phyloP scores from a whole-genome alignment of 2,113 vertebrate species.

The Octodon degus region DNA sequence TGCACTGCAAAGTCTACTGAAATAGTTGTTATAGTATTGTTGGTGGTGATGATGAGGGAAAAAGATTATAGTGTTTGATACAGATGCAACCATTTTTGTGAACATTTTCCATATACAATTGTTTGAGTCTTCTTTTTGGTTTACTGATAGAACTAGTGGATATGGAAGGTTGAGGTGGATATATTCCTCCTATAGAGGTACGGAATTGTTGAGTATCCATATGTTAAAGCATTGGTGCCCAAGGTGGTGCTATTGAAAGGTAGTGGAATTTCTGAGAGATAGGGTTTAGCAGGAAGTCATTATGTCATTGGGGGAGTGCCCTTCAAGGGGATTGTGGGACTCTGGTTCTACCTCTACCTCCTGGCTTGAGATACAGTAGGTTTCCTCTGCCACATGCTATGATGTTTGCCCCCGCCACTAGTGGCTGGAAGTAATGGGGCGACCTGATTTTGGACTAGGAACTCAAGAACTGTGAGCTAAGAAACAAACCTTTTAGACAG shows the following conservation, averaged over 20 bases:
- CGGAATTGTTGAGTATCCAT: background rate
- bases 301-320: background rate
- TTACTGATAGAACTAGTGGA: background rate
- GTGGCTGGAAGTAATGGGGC: background rate
- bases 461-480: background rate
- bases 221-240: background rate
- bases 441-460: background rate
- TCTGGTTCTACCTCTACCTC: background rate
- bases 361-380: background rate
- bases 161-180: no score
- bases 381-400: background rate
- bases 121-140: background rate
- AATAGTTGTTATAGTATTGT: background rate
- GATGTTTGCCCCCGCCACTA: background rate
- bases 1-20: background rate
- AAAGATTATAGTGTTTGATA: background rate
- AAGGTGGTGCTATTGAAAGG: background rate
- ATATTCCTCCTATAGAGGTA: no score
- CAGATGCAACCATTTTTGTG: background rate
- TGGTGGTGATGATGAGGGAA: background rate
- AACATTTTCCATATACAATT: background rate
- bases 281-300: background rate
- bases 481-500: background rate
- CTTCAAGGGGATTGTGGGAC: background rate
- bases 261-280: background rate